A percentile compares a stretch with the other conserved stretches of the same genome.
Evolutionary conservation across 1,140 invertebrate genomes (phyloP).

Genomic region (Pogonomyrmex barbatus): DNA sequence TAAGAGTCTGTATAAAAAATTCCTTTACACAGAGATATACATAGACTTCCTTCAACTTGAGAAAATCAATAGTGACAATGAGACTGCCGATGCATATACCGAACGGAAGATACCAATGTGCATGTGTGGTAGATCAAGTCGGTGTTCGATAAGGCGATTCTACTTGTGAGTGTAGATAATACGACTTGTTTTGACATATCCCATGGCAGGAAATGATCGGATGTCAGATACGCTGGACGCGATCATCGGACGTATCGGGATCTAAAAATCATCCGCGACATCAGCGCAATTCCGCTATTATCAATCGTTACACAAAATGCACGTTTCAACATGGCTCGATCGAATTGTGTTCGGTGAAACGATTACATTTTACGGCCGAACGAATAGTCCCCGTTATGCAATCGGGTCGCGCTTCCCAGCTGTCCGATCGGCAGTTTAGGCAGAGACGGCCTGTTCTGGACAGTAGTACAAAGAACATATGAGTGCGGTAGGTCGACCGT

Average conservation of each 20-base stretch:
- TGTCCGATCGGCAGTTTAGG: slow-evolving; percentile 68
- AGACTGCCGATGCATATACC: neutral
- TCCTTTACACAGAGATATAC: neutral
- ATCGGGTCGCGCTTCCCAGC: slow-evolving; percentile 79
- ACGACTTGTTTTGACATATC: slow-evolving; percentile 39
- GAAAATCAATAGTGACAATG: neutral
- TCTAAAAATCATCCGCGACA: slow-evolving; percentile 69
- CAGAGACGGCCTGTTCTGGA: slow-evolving; percentile 50
- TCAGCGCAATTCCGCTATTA: slow-evolving; percentile 52
- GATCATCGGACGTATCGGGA: slow-evolving; percentile 72
- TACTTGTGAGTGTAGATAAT: neutral
- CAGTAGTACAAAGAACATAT: slow-evolving; percentile 47
- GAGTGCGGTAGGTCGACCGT: slow-evolving; percentile 36
- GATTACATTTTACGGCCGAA: slow-evolving; percentile 68
- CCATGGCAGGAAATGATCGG: neutral
- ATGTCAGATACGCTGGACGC: neutral
- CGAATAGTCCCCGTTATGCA: slow-evolving; percentile 76
- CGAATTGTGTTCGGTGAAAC: slow-evolving; percentile 36
- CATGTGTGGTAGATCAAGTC: neutral
- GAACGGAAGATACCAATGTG: neutral
- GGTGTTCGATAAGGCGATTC: slow-evolving; percentile 19
- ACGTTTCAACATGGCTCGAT: neutral
- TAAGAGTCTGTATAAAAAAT: neutral
- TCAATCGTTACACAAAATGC: slow-evolving; percentile 39
- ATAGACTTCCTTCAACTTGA: neutral